Conservation (phyloP, 2,888 invertebrate genomes). For the Limnephilus rhombicus region DNA sequence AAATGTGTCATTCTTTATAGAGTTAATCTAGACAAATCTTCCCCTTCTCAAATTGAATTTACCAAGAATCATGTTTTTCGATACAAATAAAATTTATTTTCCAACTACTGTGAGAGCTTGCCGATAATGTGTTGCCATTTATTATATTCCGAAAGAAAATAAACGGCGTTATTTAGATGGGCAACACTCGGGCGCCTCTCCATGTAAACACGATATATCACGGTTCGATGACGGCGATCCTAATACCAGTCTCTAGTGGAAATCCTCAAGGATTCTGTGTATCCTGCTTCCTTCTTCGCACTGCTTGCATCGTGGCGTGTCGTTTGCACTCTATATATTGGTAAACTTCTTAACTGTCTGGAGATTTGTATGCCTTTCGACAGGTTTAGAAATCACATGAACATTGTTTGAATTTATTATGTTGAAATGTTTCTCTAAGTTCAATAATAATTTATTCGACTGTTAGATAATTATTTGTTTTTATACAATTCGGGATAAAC, state of each 20-base stretch:
- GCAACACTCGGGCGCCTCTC: conserved; percentile 41
- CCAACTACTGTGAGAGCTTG: conserved; percentile 13
- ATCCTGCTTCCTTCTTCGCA: neutral
- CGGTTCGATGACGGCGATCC: conserved; percentile 50
- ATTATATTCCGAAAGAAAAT: conserved; percentile 45
- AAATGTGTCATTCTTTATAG: neutral
- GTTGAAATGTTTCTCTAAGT: too few species aligned
- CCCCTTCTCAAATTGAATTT: neutral
- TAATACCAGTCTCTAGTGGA: conserved; percentile 20
- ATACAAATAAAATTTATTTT: neutral
- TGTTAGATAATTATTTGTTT: neutral
- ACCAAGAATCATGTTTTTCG: neutral
- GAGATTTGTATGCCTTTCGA: neutral
- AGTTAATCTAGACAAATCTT: neutral
- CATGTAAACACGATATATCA: conserved; percentile 62
- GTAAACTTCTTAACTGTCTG: neutral
- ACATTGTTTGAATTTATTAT: neutral
- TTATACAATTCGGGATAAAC: neutral
- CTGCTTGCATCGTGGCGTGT: neutral
- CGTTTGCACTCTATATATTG: conserved; percentile 11
- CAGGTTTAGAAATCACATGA: neutral
- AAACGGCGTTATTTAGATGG: conserved; percentile 54
- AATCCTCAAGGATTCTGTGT: neutral
- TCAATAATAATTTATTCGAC: neutral
- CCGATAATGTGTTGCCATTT: conserved; percentile 44